Evolutionary conservation across 2,888 invertebrate genomes (phyloP), one percentile per base, ranked within the genome.

Genomic region (Polyommatus iphigenia): DNA sequence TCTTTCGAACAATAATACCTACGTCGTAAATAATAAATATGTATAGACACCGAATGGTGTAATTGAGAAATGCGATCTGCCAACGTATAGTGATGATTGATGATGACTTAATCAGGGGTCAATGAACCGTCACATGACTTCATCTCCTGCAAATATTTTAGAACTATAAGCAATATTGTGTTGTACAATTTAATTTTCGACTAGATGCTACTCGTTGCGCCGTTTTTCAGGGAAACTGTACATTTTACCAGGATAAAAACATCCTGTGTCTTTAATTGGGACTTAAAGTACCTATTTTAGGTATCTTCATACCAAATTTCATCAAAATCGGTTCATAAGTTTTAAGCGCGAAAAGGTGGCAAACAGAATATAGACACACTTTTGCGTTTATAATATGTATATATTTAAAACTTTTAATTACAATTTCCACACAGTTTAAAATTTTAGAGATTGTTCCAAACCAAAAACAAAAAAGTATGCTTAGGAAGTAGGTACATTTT

Each of bases 81-180:
- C 87, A 80, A 85, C 83, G 83, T 85, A 83, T 86, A 85, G 87
- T 87, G 86, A 88, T 91, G 92, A 92, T 92, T 92, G 91, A 92
- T 91, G 90, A 91, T 90, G 88, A 90, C 89, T 91, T 91, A 91
- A 92, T 92, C 91, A 92, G 82, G 85, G 90, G 90, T 92, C 91
- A 84, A 82, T 85, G 88, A 91, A 89, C 90, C 84, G 83, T 82
- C 87, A 86, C 86, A 87, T 87, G 89, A 90, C 87, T 88, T 88
- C 87, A 88, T 87, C 84, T 86, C 85, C 85, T 88, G 87, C 85
- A 83, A 86, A 86, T 80, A 81, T 79, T 80, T 81, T 80, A 81
- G 79, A 87, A 88, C 82, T 81, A 81, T 46, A 24, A 24, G 54
- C 24, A 72, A 72, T 29, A 29, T 6, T 36, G 1, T 75, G 50